Evolutionary conservation across 2,797 vertebrate species (phyloP).

Genomic region (Sitta carolinensis): DNA sequence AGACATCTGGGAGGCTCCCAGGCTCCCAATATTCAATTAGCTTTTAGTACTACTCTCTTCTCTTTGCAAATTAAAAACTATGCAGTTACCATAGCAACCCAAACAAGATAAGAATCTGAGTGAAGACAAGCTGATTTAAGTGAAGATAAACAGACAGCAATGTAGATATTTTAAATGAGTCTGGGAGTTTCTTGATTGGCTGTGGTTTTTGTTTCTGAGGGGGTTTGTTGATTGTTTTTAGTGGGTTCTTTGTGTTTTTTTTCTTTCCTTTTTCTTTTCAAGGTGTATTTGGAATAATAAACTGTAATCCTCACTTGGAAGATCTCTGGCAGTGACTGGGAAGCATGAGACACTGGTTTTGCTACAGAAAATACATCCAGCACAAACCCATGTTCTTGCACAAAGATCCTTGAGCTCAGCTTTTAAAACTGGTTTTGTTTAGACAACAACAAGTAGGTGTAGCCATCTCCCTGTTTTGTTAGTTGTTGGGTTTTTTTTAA

Average conservation of each 20-base stretch:
- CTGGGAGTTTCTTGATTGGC: neutral
- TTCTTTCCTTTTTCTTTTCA: neutral
- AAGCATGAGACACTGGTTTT: neutral
- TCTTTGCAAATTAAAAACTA: conserved; percentile 13
- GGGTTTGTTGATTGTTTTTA: neutral
- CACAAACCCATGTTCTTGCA: neutral
- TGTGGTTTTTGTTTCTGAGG: neutral
- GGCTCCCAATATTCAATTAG: conserved; percentile 15
- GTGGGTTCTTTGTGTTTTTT: neutral
- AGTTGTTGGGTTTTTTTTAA: accelerated
- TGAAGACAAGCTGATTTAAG: neutral
- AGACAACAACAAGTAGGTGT: neutral
- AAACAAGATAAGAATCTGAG: conserved; percentile 4
- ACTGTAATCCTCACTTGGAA: neutral
- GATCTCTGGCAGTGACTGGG: neutral
- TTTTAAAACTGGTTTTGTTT: neutral
- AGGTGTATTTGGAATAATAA: neutral
- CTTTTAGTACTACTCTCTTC: neutral
- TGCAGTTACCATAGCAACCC: conserved; percentile 10
- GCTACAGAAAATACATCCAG: neutral
- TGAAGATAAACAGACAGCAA: neutral
- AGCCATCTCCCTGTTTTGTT: neutral
- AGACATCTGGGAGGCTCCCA: neutral
- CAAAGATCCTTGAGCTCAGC: neutral
- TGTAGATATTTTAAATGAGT: neutral